Base-by-base conservation (phyloP, 2,888 invertebrate species). In the Globia sparganii region DNA sequence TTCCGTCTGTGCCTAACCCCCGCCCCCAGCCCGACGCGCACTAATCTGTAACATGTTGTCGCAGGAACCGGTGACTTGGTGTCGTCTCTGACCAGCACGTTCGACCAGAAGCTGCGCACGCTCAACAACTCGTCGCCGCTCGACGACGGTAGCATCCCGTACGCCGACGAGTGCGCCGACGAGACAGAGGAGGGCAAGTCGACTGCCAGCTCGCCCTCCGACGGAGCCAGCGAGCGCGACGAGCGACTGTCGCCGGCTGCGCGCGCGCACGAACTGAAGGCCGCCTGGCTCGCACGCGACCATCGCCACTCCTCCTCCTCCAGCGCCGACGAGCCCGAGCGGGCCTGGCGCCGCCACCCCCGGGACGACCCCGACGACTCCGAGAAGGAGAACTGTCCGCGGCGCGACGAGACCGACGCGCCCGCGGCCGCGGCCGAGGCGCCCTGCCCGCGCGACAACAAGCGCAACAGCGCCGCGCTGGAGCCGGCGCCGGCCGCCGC, bases 21-120 rank as follows among this genome's bases (percentile, higher is more conserved):
- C 76, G 58, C 76, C 13, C 34, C 59, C 21, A 68, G 46, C 40
- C 25, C 69, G 82, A 46, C 88, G 53, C 75, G 61, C 67, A 28
- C 87, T 92, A 80, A 92, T 77, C 56, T n/a, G 53, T 64, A 28
- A 18, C 71, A 66, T 62, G 82, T 94, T 94, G 92, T 97, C 97
- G 75, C 96, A 98, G 99, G 98, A 94, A 97, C 98, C 92, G 98
- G 98, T 96, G 98, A 99, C 90, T 97, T 99, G 94, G 98, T 98
- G 92, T 97, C 97, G 86, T 98, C 98, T 89, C 97, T 99, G 92
- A 99, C 98, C 89, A 98, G 98, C 92, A 98, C 98, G 80, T 98
- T 98, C 95, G 98, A 99, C 94, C 98, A 98, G 92, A 98, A 98
- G 94, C 97, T 98, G 95, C 97, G 98, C 89, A 97, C 98, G 90